Percentiles rank a stretch among this genome's conserved stretches.
These are phyloP conservation scores for Leptonema lineaticorne DNA, from an alignment of 1,140 invertebrate genomes.

Conservation along the genomic window DNA sequence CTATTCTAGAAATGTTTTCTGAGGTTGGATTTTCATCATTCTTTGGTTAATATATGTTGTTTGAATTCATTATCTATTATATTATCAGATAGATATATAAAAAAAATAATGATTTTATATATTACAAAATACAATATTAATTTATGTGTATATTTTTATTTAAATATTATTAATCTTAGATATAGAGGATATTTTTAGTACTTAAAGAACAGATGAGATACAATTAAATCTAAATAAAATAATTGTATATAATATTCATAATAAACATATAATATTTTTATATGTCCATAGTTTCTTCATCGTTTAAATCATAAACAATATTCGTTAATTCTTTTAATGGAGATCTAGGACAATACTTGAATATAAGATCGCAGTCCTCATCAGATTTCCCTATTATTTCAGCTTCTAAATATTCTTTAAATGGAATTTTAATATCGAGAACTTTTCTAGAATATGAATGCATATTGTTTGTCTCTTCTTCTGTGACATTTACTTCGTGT, in stretches of 20 bases:
- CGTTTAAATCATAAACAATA: slow-evolving; percentile 25
- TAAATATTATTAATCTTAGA: too few species aligned
- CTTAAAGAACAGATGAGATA: too few species aligned
- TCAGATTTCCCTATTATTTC: slow-evolving; percentile 20
- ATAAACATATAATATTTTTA: too few species aligned
- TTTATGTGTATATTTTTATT: too few species aligned
- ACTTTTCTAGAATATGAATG: not conserved
- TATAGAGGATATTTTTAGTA: too few species aligned
- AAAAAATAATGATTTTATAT: too few species aligned
- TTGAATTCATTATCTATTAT: not conserved
- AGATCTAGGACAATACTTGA: slow-evolving; percentile 22
- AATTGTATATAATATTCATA: not conserved
- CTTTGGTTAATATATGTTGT: slow-evolving; percentile 20
- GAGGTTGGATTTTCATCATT: slow-evolving; percentile 48
- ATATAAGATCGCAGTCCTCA: slow-evolving; percentile 29
- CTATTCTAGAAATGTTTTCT: slow-evolving; percentile 64
- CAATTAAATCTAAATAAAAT: not conserved
- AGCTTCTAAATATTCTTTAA: slow-evolving; percentile 31
- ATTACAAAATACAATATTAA: too few species aligned
- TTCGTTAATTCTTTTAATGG: slow-evolving; percentile 32
- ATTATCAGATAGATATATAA: too few species aligned
- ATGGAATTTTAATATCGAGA: not conserved
- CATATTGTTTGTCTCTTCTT: not conserved
- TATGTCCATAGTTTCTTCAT: too few species aligned
- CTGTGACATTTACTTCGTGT: slow-evolving; percentile 15